A percentile compares a stretch with the other conserved stretches of the same genome.
These are phyloP conservation scores for Silvanus unidentatus DNA, from an alignment of 2,888 invertebrate species.

Conservation along the genomic window DNA sequence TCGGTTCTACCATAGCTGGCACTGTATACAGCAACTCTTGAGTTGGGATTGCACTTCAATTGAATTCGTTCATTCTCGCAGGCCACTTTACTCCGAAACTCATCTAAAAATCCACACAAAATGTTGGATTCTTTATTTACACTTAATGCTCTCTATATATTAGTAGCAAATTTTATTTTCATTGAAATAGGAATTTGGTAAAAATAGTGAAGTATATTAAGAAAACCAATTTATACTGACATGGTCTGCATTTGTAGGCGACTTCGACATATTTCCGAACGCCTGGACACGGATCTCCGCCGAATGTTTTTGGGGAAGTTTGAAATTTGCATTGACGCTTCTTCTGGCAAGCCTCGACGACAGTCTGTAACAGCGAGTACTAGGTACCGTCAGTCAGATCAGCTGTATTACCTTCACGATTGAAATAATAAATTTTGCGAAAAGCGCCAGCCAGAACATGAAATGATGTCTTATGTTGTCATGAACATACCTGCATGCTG, in stretches of 20 bases:
- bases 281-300: conserved; percentile 87
- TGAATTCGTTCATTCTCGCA: conserved; percentile 88
- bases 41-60: conserved; percentile 80
- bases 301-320: conserved; percentile 82
- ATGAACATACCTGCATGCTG: conserved; percentile 21
- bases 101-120: conserved; percentile 58
- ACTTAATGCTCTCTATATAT: conserved; percentile 10
- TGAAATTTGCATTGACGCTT: conserved; percentile 86
- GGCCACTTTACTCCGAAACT: conserved; percentile 88
- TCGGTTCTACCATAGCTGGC: conserved; percentile 87
- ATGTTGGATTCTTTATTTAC: neutral
- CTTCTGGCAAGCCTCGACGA: conserved; percentile 91
- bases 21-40: conserved; percentile 86
- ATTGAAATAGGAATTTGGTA: too few relatives aligned
- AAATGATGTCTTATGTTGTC: neutral
- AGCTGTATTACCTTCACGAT: conserved; percentile 35
- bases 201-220: too few relatives aligned
- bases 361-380: conserved; percentile 90
- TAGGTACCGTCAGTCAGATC: conserved; percentile 52
- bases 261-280: conserved; percentile 91
- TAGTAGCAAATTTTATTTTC: too few relatives aligned
- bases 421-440: neutral
- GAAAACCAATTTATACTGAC: conserved; percentile 56
- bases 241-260: conserved; percentile 94
- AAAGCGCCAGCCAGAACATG: conserved; percentile 1